These are phyloP conservation scores for Biston stratarius DNA, from an alignment of 2,888 invertebrate species.

Conservation along the genomic window DNA sequence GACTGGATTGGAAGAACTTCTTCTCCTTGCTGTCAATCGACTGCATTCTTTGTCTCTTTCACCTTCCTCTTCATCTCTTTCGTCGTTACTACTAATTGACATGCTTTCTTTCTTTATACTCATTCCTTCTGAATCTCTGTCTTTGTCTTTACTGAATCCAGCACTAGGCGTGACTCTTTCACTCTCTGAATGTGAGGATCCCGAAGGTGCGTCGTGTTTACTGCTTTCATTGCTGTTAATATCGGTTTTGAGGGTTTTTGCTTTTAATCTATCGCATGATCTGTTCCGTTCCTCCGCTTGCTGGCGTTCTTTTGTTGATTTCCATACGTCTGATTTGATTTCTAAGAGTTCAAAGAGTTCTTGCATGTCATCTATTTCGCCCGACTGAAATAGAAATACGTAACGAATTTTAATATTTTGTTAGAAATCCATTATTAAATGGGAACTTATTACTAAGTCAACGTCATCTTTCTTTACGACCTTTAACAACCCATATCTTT, in stretches of 20 bases:
- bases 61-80: constrained; percentile 83
- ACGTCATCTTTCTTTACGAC: no score
- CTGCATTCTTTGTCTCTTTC: constrained; percentile 83
- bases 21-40: constrained; percentile 86
- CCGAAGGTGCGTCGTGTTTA: constrained; percentile 82
- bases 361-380: constrained; percentile 93
- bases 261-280: constrained; percentile 81
- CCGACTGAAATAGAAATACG: constrained; percentile 85
- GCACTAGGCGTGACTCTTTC: constrained; percentile 80
- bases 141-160: constrained; percentile 82
- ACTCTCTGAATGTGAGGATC: constrained; percentile 83
- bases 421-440: no score
- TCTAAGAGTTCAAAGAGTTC: constrained; percentile 93
- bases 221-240: constrained; percentile 84
- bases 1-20: constrained; percentile 93
- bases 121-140: constrained; percentile 74
- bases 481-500: no score
- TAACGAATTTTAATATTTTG: neutral
- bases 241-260: constrained; percentile 79
- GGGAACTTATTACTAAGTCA: no score
- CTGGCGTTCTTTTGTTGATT: constrained; percentile 84
- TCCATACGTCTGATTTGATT: constrained; percentile 94
- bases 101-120: constrained; percentile 84
- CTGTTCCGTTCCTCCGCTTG: constrained; percentile 82
- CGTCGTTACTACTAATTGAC: constrained; percentile 84